These are phyloP conservation scores for Lasioglossum zephyrum DNA, from an alignment of 2,888 invertebrate species.

Conservation along the genomic window DNA sequence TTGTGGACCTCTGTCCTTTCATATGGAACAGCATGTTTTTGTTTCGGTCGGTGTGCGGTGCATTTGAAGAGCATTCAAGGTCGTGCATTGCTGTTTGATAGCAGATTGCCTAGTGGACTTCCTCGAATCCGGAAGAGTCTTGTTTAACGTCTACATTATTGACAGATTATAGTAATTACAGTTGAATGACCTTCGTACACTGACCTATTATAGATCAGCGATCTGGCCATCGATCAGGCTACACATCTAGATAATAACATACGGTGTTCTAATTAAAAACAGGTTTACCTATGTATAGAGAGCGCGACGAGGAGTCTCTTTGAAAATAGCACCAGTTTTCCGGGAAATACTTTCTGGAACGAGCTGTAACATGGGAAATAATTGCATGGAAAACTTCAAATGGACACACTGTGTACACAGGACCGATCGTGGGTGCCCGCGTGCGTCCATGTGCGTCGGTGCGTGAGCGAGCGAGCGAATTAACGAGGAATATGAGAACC, in stretches of 20 bases:
- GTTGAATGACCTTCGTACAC: too few relatives aligned
- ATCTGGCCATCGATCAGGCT: not conserved
- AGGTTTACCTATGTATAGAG: not conserved
- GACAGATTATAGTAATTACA: not conserved
- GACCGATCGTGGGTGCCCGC: not conserved
- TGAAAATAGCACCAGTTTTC: not conserved
- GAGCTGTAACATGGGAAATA: not conserved
- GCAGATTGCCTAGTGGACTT: not conserved
- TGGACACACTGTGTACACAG: not conserved
- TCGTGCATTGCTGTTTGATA: not conserved
- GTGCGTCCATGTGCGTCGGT: not conserved
- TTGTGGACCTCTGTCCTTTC: not conserved
- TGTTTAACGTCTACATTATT: too few relatives aligned
- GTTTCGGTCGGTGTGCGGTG: too few relatives aligned
- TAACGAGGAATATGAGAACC: conserved; percentile 38
- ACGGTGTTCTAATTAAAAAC: too few relatives aligned
- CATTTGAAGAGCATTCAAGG: too few relatives aligned
- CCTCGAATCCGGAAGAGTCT: not conserved
- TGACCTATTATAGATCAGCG: too few relatives aligned
- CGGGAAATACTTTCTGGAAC: not conserved
- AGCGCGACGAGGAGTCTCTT: not conserved
- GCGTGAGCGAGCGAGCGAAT: conserved; percentile 15
- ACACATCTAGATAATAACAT: too few relatives aligned
- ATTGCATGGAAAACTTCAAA: not conserved
- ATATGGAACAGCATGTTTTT: not conserved